phyloP scores from a whole-genome alignment of 1,140 invertebrate genomes.

The Diploscapter pachys region DNA sequence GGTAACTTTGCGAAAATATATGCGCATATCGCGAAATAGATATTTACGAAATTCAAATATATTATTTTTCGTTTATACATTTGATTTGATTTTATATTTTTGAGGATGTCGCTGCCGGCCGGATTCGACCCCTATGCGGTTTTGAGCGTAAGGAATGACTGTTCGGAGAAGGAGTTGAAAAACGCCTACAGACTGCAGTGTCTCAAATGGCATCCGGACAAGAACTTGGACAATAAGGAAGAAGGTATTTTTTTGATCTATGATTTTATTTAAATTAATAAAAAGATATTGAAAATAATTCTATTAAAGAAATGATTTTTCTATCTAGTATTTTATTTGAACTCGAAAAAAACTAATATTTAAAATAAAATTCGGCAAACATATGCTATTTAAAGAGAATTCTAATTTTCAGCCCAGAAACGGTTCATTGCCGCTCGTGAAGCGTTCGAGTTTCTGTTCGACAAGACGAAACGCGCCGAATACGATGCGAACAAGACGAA shows the following conservation, averaged over 20 bases:
- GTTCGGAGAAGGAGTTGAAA: conserved; percentile 29
- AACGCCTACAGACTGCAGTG: conserved; percentile 31
- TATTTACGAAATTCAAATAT: not conserved
- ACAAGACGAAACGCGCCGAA: conserved; percentile 22
- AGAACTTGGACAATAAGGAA: conserved; percentile 30
- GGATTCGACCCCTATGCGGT: conserved; percentile 28
- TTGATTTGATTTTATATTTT: not conserved
- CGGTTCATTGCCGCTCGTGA: conserved; percentile 26
- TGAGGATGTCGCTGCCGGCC: conserved; percentile 1
- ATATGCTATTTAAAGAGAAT: not conserved
- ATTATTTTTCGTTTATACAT: conserved; percentile 2
- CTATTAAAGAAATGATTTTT: not conserved
- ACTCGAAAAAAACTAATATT: too few relatives aligned
- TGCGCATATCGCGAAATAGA: too few relatives aligned
- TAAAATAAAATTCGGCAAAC: too few relatives aligned
- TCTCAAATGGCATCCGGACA: conserved; percentile 38
- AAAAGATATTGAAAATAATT: not conserved
- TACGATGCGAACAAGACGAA: conserved; percentile 20
- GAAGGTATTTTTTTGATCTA: conserved; percentile 16
- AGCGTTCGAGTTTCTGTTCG: conserved; percentile 30
- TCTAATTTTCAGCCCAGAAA: conserved; percentile 10
- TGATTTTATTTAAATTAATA: not conserved
- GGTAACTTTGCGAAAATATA: too few relatives aligned
- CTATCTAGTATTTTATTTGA: not conserved
- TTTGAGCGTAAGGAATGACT: conserved; percentile 20